Base-by-base conservation (phyloP, 2,797 vertebrate genomes). In the Poecilia picta region DNA sequence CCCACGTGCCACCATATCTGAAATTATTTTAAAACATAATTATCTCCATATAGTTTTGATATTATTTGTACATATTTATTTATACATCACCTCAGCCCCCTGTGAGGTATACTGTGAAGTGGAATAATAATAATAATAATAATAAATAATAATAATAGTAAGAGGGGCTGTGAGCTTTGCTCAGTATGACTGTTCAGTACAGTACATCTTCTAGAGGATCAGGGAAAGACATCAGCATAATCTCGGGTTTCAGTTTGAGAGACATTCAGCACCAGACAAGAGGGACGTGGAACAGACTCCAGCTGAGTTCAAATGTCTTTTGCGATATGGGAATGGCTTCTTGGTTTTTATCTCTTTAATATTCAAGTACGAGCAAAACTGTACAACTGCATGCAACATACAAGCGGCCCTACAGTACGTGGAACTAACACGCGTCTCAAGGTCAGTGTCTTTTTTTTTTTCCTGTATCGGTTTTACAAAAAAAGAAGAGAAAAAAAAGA, bases 371-470 rank as follows among this genome's bases (percentile, higher is more conserved):
- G 92, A 98, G 98, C 98, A 99, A 99, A 98, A 98, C 97, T 99
- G 97, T 98, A 99, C 98, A 99, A 96, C 95, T 96, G 97, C 98
- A 99, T 99, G 98, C 98, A 98, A 99, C 97, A 98, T 96, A 99
- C 97, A 98, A 98, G 97, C 97, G 96, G 96, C 96, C 96, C 97
- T 98, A 96, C 93, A 86, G 93, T 93, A 98, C 96, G 97, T 97
- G 97, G 96, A 97, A 96, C 97, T 97, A 98, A 98, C 97, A 97
- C 87, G 86, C 95, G 96, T 97, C 92, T n/a, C n/a, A 96, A 97
- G 94, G 91, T 97, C 97, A 95, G 95, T 96, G 95, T 96, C 94
- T 95, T 94, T 94, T 88, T 76, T 85, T 78, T 95, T 89, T 82
- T 39, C 85, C 82, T 87, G 85, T 83, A 93, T 91, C 80, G 12